A percentile compares a stretch with the other conserved stretches of the same genome.
Conservation (phyloP, 1,140 invertebrate species). For the Cylas formicarius region DNA sequence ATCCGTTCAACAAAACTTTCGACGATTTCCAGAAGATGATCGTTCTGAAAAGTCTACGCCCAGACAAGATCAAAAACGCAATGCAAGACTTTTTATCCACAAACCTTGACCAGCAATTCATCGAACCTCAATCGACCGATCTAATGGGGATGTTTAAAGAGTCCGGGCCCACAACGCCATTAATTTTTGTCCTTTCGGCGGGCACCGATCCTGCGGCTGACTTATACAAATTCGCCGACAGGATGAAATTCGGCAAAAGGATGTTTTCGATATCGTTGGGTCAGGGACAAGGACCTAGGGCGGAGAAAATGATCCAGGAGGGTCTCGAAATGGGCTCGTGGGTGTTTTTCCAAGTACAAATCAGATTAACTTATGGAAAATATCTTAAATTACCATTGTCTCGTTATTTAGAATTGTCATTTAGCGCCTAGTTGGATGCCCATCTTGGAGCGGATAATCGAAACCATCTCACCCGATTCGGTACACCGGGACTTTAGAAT, state of each 20-base stretch:
- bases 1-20: slow-evolving; percentile 49
- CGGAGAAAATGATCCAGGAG: slow-evolving; percentile 54
- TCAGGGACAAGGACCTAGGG: slow-evolving; percentile 62
- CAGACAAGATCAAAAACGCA: slow-evolving; percentile 66
- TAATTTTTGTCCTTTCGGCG: slow-evolving; percentile 64
- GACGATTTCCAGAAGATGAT: slow-evolving; percentile 62
- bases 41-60: slow-evolving; percentile 61
- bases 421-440: slow-evolving; percentile 69
- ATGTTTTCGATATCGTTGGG: slow-evolving; percentile 63
- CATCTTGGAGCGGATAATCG: slow-evolving; percentile 48
- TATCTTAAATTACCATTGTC: neutral
- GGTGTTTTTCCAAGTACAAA: slow-evolving; percentile 54
- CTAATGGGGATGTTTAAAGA: slow-evolving; percentile 56
- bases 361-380: neutral
- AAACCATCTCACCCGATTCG: slow-evolving; percentile 46
- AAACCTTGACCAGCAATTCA: slow-evolving; percentile 55
- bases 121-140: slow-evolving; percentile 61
- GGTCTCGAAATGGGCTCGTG: slow-evolving; percentile 55
- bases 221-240: slow-evolving; percentile 57
- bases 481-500: slow-evolving; percentile 58
- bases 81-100: slow-evolving; percentile 57
- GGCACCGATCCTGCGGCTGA: slow-evolving; percentile 64
- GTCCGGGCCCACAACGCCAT: slow-evolving; percentile 52
- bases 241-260: slow-evolving; percentile 48
- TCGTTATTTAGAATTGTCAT: slow-evolving; percentile 59